Evolutionary conservation across 2,797 vertebrate genomes (phyloP).

Genomic region (Thunnus albacares): DNA sequence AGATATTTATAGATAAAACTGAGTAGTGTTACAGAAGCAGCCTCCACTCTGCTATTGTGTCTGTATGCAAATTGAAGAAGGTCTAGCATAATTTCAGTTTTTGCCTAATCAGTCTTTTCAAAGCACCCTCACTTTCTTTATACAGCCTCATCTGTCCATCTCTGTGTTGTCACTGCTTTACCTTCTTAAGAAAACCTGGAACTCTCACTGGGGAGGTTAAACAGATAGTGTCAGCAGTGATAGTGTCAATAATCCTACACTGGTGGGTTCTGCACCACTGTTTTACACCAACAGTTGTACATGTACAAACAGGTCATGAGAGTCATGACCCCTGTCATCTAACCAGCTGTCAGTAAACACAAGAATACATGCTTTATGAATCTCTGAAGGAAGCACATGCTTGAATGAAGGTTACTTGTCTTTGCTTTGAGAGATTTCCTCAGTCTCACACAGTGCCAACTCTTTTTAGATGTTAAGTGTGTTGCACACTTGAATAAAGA

Average conservation of each 20-base stretch:
- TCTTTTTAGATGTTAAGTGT: no score
- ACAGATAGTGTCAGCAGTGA: slow-evolving; percentile 8
- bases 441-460: no score
- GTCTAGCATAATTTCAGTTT: neutral
- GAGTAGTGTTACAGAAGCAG: neutral
- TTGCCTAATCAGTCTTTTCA: slow-evolving; percentile 20
- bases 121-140: neutral
- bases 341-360: neutral
- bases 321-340: no score
- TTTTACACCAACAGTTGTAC: neutral
- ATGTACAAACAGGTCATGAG: neutral
- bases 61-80: slow-evolving; percentile 14
- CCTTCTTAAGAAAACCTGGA: neutral
- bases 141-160: neutral
- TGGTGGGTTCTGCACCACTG: slow-evolving; percentile 1
- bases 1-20: slow-evolving; percentile 14
- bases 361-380: no score
- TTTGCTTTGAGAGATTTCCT: no score
- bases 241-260: slow-evolving; percentile 1
- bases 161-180: neutral
- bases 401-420: no score
- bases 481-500: no score
- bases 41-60: neutral
- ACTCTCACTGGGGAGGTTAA: neutral
- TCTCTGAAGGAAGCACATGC: no score